These are phyloP conservation scores for Polyommatus iphigenia DNA, from an alignment of 2,888 invertebrate species.

Conservation along the genomic window DNA sequence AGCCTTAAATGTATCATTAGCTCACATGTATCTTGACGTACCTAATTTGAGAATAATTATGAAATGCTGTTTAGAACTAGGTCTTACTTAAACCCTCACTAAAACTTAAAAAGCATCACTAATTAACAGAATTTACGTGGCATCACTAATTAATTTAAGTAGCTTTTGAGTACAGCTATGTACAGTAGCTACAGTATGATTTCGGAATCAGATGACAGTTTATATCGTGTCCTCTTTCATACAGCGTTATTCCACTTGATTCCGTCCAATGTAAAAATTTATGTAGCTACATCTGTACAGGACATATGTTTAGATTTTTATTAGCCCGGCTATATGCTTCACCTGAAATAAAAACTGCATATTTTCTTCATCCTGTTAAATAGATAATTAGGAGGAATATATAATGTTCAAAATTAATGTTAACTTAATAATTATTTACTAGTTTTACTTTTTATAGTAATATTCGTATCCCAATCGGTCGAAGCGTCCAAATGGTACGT, in stretches of 20 bases:
- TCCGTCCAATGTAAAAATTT: slow-evolving; percentile 27
- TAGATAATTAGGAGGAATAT: neutral
- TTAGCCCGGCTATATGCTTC: neutral
- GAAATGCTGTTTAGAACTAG: no score
- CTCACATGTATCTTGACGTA: no score
- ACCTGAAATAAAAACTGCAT: neutral
- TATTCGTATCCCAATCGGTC: neutral
- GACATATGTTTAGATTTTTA: neutral
- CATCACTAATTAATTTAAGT: no score
- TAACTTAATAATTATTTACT: neutral
- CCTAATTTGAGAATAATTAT: no score
- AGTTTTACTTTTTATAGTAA: neutral
- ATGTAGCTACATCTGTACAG: slow-evolving; percentile 27
- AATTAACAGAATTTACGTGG: neutral
- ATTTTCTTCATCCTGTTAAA: neutral
- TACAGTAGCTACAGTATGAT: no score
- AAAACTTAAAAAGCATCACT: neutral
- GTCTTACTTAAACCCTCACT: neutral
- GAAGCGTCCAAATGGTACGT: slow-evolving; percentile 4
- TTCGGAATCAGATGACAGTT: slow-evolving; percentile 25
- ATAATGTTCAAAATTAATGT: neutral
- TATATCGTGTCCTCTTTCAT: neutral
- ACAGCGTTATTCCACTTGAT: slow-evolving; percentile 26
- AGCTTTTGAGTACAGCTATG: neutral
- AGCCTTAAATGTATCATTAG: no score